Base-by-base conservation (phyloP, 2,888 invertebrate genomes). In the Drosophila parthenogenetica region DNA sequence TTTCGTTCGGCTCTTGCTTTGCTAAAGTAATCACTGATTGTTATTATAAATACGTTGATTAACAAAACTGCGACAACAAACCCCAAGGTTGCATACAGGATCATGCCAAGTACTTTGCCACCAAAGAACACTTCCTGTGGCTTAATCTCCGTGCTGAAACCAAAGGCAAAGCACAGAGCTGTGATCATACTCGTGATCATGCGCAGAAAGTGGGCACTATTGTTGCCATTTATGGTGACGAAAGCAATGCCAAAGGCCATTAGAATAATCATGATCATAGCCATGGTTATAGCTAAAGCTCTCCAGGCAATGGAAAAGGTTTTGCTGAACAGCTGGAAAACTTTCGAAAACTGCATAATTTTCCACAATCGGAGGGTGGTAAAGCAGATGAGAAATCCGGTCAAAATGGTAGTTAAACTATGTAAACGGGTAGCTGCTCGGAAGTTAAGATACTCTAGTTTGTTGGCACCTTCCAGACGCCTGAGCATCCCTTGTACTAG, bases 281-380 rank as follows among this genome's bases (percentile, higher is more conserved):
- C 10, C 0, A 76, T 64, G 0, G 89, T 86, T 16, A 83, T 74
- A 11, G 70, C 19, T 22, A 91, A 51, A 0, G 84, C 74, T 0
- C 48, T 51, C 57, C 80, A 77, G 0, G 91, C 84, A 1, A 69
- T 46, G 7, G 66, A 66, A 2, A 92, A 70, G 0, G 90, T 91
- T 4, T 54, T 70, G 17, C 90, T 87, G 35, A 91, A 87, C 0
- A 90, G 57, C 22, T 89, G 83, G 65, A 92, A 92, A 2, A 89
- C 80, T 2, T 64, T 55, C 4, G 89, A 81, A 46, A 92, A 91
- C 59, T 92, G 91, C 19, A 92, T 60, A 7, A 91, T 77, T 57
- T 91, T 91, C 92, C 92, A 92, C 7, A 92, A 37, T 0, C 92
- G 83, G 11, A 92, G n/a, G 0, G 91, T 91, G 2, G 90, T 78